phyloP scores from a whole-genome alignment of 2,113 vertebrate genomes.

The Corythornis madagascariensis region DNA sequence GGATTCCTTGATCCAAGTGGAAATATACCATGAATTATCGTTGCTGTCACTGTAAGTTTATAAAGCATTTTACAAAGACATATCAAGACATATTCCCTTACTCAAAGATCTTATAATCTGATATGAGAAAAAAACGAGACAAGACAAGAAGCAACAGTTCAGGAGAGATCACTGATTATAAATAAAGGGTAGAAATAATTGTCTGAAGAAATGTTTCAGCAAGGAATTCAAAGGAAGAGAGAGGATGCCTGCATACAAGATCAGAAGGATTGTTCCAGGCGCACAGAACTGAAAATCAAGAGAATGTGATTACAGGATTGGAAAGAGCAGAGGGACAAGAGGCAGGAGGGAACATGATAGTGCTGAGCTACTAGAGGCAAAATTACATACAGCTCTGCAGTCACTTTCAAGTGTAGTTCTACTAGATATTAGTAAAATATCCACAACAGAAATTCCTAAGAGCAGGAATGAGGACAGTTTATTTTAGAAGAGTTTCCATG shows the following conservation, averaged over 20 bases:
- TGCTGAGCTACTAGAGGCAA: not conserved
- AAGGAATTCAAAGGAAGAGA: slow-evolving; percentile 54
- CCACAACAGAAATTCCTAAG: not conserved
- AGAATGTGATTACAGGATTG: slow-evolving; percentile 31
- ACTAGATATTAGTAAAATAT: not conserved
- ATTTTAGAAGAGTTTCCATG: not conserved
- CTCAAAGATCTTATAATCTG: slow-evolving; percentile 57
- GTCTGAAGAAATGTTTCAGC: slow-evolving; percentile 59
- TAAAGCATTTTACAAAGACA: slow-evolving; percentile 57
- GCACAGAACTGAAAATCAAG: slow-evolving; percentile 26
- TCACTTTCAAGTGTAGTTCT: not conserved
- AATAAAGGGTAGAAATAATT: slow-evolving; percentile 63
- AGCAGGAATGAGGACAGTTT: not conserved
- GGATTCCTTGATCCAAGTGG: slow-evolving; percentile 33
- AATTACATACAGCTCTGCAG: not conserved
- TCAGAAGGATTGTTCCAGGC: slow-evolving; percentile 44
- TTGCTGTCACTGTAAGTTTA: slow-evolving; percentile 58
- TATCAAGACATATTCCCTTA: slow-evolving; percentile 41
- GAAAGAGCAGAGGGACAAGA: slow-evolving; percentile 49
- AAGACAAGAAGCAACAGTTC: slow-evolving; percentile 68
- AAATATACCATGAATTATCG: slow-evolving; percentile 42
- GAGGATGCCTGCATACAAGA: slow-evolving; percentile 5
- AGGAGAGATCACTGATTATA: slow-evolving; percentile 65
- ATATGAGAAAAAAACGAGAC: slow-evolving; percentile 58
- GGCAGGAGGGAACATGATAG: not conserved